Base-by-base conservation (phyloP, 2,797 vertebrate genomes). In the Eremophila alpestris region DNA sequence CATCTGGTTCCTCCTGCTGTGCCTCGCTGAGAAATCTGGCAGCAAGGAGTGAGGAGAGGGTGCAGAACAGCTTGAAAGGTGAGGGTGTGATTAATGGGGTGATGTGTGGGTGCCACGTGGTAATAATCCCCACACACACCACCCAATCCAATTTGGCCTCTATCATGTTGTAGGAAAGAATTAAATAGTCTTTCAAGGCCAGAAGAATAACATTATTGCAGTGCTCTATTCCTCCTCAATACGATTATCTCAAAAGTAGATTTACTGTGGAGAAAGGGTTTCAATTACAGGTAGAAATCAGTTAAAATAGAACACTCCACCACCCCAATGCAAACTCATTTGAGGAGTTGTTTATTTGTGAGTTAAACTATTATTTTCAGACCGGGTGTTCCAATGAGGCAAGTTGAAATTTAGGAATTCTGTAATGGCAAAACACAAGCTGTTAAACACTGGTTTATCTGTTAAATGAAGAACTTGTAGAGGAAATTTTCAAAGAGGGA, bases 11-110 rank as follows among this genome's bases (percentile, higher is more conserved):
- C 81, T 91, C 73, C 74, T n/a, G 64, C 87, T 81, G 67, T 0
- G 2, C 54, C 82, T 70, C 2, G 2, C 79, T 78, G 83, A 89
- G 64, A 64, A 91, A 75, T 74, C 41, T 78, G 78, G 32, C 59
- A 73, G 46, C 9, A 46, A 34, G 7, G 12, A 55, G 91, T 64
- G 68, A 45, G 81, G 63, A 86, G 70, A 82, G 48, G 77, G 79
- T 58, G 75, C 84, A 94, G 60, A 93, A 92, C 95, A 93, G 91
- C 93, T 80, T 94, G 69, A 92, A 95, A 96, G 85, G 83, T 76
- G 79, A 69, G 71, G 65, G 84, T 89, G 52, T 76, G 89, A 97
- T 92, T 80, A 94, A 93, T 87, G 52, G 62, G 49, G 79, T 65
- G 54, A 30, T 67, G 67, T 38, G 84, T 29, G 75, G 36, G 38